phyloP scores from a whole-genome alignment of 2,797 vertebrate genomes.

The Acomys russatus region DNA sequence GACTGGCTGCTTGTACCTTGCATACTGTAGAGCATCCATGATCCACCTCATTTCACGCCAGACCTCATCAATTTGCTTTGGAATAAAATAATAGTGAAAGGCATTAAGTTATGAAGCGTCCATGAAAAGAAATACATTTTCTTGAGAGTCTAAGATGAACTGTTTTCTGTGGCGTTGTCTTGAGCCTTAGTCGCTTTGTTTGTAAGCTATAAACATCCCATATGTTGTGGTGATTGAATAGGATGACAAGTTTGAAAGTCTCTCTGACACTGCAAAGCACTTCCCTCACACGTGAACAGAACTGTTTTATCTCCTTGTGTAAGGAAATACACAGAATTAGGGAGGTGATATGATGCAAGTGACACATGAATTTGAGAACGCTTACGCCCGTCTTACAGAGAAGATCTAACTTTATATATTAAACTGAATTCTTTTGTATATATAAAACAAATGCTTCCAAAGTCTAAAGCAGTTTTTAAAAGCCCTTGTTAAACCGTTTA shows the following conservation, averaged over 20 bases:
- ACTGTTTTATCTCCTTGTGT: background rate
- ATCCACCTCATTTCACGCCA: constrained; percentile 96
- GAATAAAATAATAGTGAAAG: constrained; percentile 73
- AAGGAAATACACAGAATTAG: constrained; percentile 36
- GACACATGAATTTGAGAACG: constrained; percentile 55
- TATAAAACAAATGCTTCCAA: background rate
- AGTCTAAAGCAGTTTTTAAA: background rate
- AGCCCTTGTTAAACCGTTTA: background rate
- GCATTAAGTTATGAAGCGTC: constrained; percentile 42
- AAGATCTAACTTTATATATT: constrained; percentile 34
- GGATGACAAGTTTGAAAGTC: constrained; percentile 49
- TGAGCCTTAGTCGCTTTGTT: constrained; percentile 21
- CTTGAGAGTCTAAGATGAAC: background rate
- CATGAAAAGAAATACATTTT: constrained; percentile 19
- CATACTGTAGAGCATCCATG: constrained; percentile 96
- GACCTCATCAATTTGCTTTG: constrained; percentile 94
- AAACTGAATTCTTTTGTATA: background rate
- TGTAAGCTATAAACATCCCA: constrained; percentile 38
- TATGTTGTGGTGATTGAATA: constrained; percentile 10
- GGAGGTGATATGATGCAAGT: background rate
- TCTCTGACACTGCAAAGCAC: background rate
- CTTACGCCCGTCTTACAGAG: background rate
- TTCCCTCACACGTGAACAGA: constrained; percentile 27
- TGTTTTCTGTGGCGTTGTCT: background rate
- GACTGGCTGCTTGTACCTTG: constrained; percentile 95